Base-by-base conservation (phyloP, 2,797 vertebrate species). In the Cacajao melanocephalus region DNA sequence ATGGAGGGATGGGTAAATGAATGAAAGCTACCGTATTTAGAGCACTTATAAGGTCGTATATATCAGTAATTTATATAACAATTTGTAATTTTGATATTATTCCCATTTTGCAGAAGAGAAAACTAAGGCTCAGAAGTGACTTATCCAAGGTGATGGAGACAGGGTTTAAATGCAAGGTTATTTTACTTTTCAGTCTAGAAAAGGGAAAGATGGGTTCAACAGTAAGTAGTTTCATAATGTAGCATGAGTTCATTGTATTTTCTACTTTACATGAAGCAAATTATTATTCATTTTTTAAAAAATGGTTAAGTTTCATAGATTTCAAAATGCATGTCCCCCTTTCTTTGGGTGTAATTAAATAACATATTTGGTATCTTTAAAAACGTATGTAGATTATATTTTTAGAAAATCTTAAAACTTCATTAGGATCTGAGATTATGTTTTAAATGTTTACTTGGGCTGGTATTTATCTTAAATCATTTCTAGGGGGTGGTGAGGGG, bases 391-490 rank as follows among this genome's bases (percentile, higher is more conserved):
- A 94, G 87, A 92, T 91, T 94, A 55, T 88, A 73, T 50, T 46
- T 67, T 46, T 39, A 86, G 89, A 86, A 50, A 96, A 93, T 88
- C 48, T 88, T 92, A 97, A 88, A 46, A 88, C 89, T 88, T 61
- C 93, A 73, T 95, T 89, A 96, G 55, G 50, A 83, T 50, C 84
- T 52, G 88, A 95, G 82, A 48, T 58, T 90, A 50, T 48, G 85
- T 22, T 70, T 95, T 96, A 92, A 96, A 96, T 97, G 88, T 94
- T 97, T 96, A 78, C 82, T 57, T 93, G 41, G 41, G 14, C 50
- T 88, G 44, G 7, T 88, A 80, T 93, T 96, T 96, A 89, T 72
- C 95, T 96, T 79, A 57, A 78, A 39, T 88, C 81, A 78, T 96
- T 93, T 92, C 41, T 90, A 22, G 22, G 33, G 13, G 15, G 57